These are phyloP conservation scores for Fragum fragum DNA, from an alignment of 2,888 invertebrate genomes.

Conservation along the genomic window DNA sequence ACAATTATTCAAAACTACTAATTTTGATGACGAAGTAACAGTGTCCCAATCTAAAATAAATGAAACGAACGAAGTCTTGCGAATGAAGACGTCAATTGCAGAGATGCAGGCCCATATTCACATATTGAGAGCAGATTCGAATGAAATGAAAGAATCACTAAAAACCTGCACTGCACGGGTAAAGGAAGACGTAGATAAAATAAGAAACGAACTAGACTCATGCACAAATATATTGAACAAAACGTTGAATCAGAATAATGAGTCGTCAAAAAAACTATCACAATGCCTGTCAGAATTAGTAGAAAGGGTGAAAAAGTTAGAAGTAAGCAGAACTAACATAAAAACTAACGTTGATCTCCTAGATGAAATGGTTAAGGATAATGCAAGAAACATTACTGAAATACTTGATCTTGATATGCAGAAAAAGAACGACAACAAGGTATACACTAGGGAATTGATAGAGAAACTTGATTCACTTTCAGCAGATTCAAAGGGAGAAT, in stretches of 20 bases:
- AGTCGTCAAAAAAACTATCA: not conserved
- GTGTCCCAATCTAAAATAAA: no score
- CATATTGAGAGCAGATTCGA: no score
- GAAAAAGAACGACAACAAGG: not conserved
- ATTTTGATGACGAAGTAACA: no score
- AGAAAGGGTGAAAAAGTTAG: slow-evolving; percentile 1
- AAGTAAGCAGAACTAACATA: not conserved
- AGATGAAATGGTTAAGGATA: not conserved
- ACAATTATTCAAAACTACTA: no score
- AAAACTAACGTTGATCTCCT: not conserved
- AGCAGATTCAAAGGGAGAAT: no score
- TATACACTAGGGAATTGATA: not conserved
- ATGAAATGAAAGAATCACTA: no score
- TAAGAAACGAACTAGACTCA: not conserved
- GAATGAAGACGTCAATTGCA: no score
- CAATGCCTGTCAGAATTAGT: not conserved
- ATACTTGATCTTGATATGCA: not conserved
- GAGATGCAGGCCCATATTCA: no score
- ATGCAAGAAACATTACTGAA: not conserved
- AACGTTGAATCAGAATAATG: not conserved
- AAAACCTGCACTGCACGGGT: no score
- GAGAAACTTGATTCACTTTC: not conserved
- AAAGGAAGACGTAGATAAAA: no score
- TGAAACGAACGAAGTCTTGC: no score
- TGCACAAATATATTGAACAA: not conserved